Percentiles rank a stretch among this genome's conserved stretches.
Conservation (phyloP, 2,113 vertebrate species). For the Leucopternis melanops region DNA sequence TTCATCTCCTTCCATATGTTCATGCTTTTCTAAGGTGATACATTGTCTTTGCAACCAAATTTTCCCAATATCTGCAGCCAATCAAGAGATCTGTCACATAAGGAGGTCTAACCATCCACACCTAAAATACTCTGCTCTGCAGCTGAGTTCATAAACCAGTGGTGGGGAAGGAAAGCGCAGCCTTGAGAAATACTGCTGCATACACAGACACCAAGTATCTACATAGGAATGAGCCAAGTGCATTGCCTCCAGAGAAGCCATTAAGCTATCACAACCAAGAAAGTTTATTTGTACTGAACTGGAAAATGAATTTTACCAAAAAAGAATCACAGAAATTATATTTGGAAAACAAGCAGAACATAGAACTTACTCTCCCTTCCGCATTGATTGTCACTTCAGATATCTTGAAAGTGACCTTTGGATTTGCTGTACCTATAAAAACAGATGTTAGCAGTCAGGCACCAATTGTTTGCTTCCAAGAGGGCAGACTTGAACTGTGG, state of each 20-base stretch:
- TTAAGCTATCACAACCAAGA: not conserved
- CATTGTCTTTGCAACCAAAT: not conserved
- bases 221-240: not conserved
- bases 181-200: not conserved
- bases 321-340: not conserved
- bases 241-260: not conserved
- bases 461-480: not conserved
- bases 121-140: not conserved
- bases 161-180: not conserved
- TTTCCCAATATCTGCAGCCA: not conserved
- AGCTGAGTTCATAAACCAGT: not conserved
- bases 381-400: conserved; percentile 75
- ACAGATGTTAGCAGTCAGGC: conserved; percentile 28
- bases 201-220: not conserved
- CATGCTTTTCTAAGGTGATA: not conserved
- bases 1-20: not conserved
- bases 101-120: not conserved
- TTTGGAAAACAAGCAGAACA: not conserved
- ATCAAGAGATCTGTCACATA: not conserved
- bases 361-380: conserved; percentile 75
- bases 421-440: conserved; percentile 78
- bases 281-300: not conserved
- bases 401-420: conserved; percentile 84
- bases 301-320: not conserved
- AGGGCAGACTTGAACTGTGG: not conserved